phyloP scores from a whole-genome alignment of 2,797 vertebrate genomes.

The Tapirus indicus region DNA sequence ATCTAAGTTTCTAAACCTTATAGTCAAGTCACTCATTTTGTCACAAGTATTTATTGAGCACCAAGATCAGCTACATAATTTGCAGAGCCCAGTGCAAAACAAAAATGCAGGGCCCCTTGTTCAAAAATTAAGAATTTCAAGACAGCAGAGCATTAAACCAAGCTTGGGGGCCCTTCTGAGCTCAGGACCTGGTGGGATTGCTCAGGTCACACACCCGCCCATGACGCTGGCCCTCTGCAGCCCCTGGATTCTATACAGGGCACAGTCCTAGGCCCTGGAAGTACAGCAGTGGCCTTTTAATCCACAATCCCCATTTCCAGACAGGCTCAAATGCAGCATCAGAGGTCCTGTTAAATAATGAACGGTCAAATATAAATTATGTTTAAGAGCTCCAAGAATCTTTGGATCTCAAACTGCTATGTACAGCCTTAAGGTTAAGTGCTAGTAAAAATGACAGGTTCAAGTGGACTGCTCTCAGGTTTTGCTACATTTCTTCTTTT shows the following conservation, averaged over 20 bases:
- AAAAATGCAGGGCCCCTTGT: not conserved
- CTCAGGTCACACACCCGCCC: not conserved
- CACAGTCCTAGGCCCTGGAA: not conserved
- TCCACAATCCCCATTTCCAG: not conserved
- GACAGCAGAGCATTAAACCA: not conserved
- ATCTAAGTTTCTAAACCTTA: not conserved
- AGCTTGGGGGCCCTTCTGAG: not conserved
- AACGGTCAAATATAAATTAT: slow-evolving; percentile 2
- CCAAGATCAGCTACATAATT: not conserved
- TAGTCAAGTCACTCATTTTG: not conserved
- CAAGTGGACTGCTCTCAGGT: not conserved
- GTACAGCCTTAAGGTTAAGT: not conserved
- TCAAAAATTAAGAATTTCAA: not conserved
- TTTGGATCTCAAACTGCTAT: not conserved
- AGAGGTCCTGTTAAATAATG: not conserved
- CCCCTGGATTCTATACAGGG: not conserved
- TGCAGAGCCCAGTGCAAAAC: not conserved
- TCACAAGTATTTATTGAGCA: not conserved
- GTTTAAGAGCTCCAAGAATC: not conserved
- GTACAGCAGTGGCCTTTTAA: not conserved
- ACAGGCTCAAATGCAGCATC: not conserved
- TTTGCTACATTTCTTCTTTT: slow-evolving; percentile 37
- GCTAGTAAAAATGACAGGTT: slow-evolving; percentile 23
- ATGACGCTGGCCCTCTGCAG: not conserved
- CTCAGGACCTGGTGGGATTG: not conserved